Evolutionary conservation across 30 jellyfish, hydroid and myxozoan genomes (phyloP).

Genomic region (Aurelia sp.): DNA sequence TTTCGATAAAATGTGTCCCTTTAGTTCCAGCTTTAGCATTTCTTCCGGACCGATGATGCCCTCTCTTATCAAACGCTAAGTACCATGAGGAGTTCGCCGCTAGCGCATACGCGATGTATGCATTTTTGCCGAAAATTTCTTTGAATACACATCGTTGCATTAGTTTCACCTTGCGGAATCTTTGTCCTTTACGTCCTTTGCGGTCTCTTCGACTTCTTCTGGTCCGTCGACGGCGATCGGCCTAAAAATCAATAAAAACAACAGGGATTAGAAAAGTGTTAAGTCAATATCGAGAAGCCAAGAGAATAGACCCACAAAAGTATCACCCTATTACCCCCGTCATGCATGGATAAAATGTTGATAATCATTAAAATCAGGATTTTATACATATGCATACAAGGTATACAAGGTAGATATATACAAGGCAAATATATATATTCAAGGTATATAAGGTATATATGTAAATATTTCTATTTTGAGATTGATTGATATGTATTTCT

Average conservation of each 20-base stretch:
- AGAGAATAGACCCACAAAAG: no score
- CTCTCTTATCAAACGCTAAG: slow-evolving; percentile 61
- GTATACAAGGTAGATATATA: no score
- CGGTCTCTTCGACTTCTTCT: slow-evolving; percentile 18
- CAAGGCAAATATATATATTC: no score
- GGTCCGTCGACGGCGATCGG: slow-evolving; percentile 47
- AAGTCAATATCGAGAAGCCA: no score
- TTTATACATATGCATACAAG: no score
- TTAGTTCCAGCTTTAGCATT: slow-evolving; percentile 8
- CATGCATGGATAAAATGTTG: no score
- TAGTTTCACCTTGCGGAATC: slow-evolving; percentile 21
- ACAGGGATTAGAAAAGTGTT: no score
- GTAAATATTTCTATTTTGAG: no score
- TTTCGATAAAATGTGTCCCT: slow-evolving; percentile 49
- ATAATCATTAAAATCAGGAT: no score
- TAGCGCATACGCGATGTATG: slow-evolving; percentile 46
- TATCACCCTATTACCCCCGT: no score
- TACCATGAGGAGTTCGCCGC: slow-evolving; percentile 70
- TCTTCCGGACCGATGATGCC: slow-evolving; percentile 49
- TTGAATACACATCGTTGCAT: slow-evolving; percentile 68
- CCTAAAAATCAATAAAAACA: neutral
- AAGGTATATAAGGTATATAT: no score
- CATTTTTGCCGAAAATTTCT: slow-evolving; percentile 56
- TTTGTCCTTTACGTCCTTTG: slow-evolving; percentile 4
- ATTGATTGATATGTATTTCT: no score